Percentiles rank a stretch among this genome's conserved stretches.
Evolutionary conservation across 37 sponge, comb jelly and placozoan species (phyloP).

Genomic region (Haliclona indistincta): DNA sequence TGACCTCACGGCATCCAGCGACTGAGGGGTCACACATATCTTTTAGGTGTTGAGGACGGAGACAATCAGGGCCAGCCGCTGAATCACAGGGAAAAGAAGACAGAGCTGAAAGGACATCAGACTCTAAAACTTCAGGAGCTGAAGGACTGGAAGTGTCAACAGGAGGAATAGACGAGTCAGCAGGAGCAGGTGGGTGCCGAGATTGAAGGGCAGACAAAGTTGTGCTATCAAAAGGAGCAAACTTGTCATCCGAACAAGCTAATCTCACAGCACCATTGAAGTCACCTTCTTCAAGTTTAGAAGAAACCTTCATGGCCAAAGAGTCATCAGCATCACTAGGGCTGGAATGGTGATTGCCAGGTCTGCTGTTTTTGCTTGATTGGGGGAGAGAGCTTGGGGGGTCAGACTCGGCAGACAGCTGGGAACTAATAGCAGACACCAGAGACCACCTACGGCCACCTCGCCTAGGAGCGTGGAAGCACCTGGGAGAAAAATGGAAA

Average conservation of each 20-base stretch:
- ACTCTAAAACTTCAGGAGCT: background rate
- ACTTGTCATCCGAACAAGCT: conserved; percentile 7
- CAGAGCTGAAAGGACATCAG: background rate
- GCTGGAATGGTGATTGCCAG: too few relatives aligned
- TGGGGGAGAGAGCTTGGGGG: too few relatives aligned
- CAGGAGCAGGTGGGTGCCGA: conserved; percentile 3
- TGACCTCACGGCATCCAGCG: conserved; percentile 2
- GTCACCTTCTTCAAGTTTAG: conserved; percentile 12
- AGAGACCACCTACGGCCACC: conserved; percentile 6
- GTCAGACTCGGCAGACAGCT: background rate
- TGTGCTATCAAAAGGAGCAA: conserved; percentile 5
- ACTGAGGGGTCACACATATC: background rate
- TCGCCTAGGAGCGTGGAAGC: background rate
- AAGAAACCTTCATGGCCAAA: too few relatives aligned
- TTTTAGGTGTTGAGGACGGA: conserved; percentile 10
- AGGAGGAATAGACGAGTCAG: conserved; percentile 10
- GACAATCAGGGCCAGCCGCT: background rate
- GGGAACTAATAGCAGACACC: background rate
- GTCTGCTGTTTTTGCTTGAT: too few relatives aligned
- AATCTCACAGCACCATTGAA: background rate
- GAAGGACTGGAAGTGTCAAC: background rate
- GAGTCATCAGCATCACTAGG: too few relatives aligned
- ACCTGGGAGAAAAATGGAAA: background rate
- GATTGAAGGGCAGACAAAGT: background rate
- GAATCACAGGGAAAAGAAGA: background rate